These are phyloP conservation scores for Oscheius onirici DNA, from an alignment of 2,888 invertebrate genomes.

Conservation along the genomic window DNA sequence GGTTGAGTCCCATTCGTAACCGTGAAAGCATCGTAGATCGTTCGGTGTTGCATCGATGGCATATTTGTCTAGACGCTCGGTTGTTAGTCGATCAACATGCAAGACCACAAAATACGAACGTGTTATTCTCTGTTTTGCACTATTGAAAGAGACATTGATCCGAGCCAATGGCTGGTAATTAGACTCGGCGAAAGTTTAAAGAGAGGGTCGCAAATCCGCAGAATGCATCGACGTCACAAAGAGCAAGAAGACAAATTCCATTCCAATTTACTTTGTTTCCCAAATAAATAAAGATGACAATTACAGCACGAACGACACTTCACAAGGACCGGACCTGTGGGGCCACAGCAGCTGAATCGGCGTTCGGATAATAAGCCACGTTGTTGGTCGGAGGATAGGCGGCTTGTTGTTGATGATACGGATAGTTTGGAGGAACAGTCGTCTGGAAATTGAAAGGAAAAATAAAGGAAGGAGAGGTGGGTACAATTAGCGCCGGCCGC, in stretches of 20 bases:
- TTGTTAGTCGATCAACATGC: no score
- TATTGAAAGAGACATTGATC: background rate
- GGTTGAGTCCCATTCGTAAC: conserved; percentile 3
- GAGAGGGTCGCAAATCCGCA: background rate
- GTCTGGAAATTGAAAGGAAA: background rate
- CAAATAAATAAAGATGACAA: conserved; percentile 18
- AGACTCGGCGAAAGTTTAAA: background rate
- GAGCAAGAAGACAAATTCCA: background rate
- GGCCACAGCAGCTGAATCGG: background rate
- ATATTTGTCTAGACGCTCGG: conserved; percentile 7
- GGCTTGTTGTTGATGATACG: background rate
- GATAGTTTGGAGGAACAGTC: background rate
- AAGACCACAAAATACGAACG: no score
- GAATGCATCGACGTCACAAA: background rate
- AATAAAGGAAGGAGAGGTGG: background rate
- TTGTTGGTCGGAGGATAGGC: background rate
- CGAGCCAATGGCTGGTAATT: background rate
- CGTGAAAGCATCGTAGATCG: conserved; percentile 23
- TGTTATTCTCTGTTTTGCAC: background rate
- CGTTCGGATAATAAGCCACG: background rate
- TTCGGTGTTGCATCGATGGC: conserved; percentile 17
- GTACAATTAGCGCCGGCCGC: conserved; percentile 4
- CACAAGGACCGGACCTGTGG: conserved; percentile 1
- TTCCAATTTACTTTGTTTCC: background rate
- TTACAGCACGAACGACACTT: background rate